Conservation (phyloP, 1,140 invertebrate species). For the Macrobrachium rosenbergii region DNA sequence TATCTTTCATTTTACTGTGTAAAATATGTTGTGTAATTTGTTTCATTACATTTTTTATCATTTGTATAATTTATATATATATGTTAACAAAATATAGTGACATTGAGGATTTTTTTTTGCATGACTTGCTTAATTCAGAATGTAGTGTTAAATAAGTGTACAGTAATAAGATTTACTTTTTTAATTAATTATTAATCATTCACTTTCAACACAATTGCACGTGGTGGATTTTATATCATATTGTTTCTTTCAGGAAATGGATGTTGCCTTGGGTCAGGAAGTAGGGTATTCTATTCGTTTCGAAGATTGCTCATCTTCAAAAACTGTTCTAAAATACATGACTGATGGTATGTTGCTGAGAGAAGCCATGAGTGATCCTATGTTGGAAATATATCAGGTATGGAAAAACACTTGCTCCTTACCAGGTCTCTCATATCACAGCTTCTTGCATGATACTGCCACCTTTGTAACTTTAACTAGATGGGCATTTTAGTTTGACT, state of each 20-base stretch:
- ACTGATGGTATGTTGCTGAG: conserved; percentile 99
- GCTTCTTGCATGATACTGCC: not conserved
- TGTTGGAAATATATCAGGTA: conserved; percentile 94
- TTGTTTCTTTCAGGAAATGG: conserved; percentile 97
- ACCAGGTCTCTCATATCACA: not conserved
- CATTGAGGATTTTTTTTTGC: too few relatives aligned
- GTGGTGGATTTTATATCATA: not conserved
- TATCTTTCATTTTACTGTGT: too few relatives aligned
- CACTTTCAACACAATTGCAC: too few relatives aligned
- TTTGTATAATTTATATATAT: too few relatives aligned
- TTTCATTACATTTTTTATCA: too few relatives aligned
- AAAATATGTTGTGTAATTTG: too few relatives aligned
- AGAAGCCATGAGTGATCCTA: conserved; percentile 99
- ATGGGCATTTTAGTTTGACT: not conserved
- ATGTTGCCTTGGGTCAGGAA: conserved; percentile 95
- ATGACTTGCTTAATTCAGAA: too few relatives aligned
- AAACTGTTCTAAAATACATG: conserved; percentile 96
- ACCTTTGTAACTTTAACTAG: not conserved
- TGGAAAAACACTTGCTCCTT: not conserved
- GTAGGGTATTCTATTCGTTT: conserved; percentile 99
- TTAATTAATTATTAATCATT: too few relatives aligned
- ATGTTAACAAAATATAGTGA: too few relatives aligned
- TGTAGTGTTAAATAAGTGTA: too few relatives aligned
- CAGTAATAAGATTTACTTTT: too few relatives aligned
- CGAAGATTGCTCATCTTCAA: conserved; percentile 97